phyloP scores from a whole-genome alignment of 2,113 vertebrate species.

The Loxodonta africana region DNA sequence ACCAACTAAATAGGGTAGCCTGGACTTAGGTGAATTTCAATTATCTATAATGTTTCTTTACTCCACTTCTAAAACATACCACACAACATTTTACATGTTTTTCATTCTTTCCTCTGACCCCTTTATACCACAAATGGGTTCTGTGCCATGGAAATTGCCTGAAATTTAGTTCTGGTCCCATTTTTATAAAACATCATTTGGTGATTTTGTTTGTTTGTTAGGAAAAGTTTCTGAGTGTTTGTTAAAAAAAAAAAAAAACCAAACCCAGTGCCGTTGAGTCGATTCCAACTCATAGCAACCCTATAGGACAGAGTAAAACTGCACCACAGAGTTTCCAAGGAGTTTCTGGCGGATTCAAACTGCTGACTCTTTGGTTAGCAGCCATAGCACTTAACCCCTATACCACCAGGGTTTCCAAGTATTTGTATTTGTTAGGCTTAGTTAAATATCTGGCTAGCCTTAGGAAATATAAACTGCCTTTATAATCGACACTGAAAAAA shows the following conservation, averaged over 20 bases:
- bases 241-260: too few relatives aligned
- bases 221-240: too few relatives aligned
- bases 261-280: too few relatives aligned
- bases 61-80: not conserved
- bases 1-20: not conserved
- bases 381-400: too few relatives aligned
- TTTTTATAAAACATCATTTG: not conserved
- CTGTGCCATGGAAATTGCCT: not conserved
- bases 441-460: not conserved
- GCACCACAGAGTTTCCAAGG: too few relatives aligned
- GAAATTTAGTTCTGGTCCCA: not conserved
- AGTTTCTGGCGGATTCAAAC: too few relatives aligned
- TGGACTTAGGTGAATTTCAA: slow-evolving; percentile 3
- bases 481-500: not conserved
- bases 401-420: too few relatives aligned
- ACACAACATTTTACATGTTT: not conserved
- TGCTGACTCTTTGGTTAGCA: too few relatives aligned
- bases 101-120: not conserved
- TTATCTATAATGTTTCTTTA: not conserved
- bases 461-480: not conserved
- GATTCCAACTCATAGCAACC: too few relatives aligned
- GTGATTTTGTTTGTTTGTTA: not conserved
- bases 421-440: not conserved
- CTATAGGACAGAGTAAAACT: too few relatives aligned
- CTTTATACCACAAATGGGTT: not conserved